phyloP scores from a whole-genome alignment of 2,113 vertebrate species.

The Gasterosteus aculeatus region DNA sequence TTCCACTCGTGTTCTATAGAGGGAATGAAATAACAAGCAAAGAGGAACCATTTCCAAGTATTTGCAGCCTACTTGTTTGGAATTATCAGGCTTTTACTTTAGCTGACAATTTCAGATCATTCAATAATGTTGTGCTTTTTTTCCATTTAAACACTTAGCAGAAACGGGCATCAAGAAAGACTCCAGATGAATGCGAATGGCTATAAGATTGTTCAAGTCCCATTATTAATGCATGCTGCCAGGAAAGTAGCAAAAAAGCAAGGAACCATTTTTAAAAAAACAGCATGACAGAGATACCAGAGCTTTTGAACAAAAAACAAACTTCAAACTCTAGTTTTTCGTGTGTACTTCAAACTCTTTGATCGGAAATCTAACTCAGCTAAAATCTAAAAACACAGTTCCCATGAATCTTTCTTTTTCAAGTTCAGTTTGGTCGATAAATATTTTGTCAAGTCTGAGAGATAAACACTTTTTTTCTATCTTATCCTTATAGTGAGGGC shows the following conservation, averaged over 20 bases:
- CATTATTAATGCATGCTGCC: neutral
- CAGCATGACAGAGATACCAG: neutral
- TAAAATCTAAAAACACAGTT: neutral
- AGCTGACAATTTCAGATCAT: neutral
- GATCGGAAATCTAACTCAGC: neutral
- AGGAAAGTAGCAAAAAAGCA: neutral
- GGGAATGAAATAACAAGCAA: slow-evolving; percentile 63
- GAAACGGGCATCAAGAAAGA: neutral
- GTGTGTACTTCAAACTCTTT: slow-evolving; percentile 1
- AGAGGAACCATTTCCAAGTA: slow-evolving; percentile 13
- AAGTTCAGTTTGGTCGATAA: neutral
- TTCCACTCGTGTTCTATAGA: slow-evolving; percentile 63
- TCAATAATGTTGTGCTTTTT: slow-evolving; percentile 3
- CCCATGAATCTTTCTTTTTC: neutral
- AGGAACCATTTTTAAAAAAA: neutral
- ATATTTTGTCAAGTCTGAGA: neutral
- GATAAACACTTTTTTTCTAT: neutral
- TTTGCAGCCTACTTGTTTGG: slow-evolving; percentile 57
- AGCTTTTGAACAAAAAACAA: neutral
- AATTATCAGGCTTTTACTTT: slow-evolving; percentile 46
- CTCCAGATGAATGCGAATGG: neutral
- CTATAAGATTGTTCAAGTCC: neutral
- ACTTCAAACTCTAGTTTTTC: neutral
- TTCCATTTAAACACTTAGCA: slow-evolving; percentile 3
- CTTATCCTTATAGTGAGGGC: neutral